Base-by-base conservation (phyloP, 2,797 vertebrate species). In the Poeciliopsis paucimaculata region DNA sequence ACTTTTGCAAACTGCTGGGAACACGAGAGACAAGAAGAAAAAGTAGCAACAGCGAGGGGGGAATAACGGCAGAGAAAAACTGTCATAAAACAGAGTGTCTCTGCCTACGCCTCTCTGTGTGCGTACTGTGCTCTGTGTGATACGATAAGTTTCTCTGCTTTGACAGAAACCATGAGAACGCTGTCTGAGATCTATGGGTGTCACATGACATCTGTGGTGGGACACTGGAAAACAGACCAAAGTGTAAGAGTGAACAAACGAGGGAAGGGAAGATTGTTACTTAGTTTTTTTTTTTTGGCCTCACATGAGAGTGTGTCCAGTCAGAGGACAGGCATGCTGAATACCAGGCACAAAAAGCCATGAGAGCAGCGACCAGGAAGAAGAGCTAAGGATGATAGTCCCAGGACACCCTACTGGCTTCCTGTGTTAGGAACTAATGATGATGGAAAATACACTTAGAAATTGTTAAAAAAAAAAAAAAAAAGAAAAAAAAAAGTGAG, bases 1-100 rank as follows among this genome's bases (percentile, higher is more conserved):
- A 91, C 89, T 90, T 96, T 96, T 94, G 96, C 93, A 96, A 92
- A 88, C 93, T 95, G 91, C 94, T 96, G 95, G 95, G 95, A 96
- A 96, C 86, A 43, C 87, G 84, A 83, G 71, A 82, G 81, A 81
- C 84, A 70, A 76, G 77, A 80, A 71, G 73, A 73, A 78, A 76
- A 85, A 77, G 62, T 36, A 74, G 64, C 75, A 75, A 77, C 3
- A 72, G 80, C 4, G 66, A 84, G 64, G 16, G 47, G 79, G 79
- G 79, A 51, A 79, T 28, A 4, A 15, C 55, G 34, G 74, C 53
- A 78, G 71, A 49, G 64, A 82, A 74, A 68, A 68, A 85, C 77
- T 57, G 75, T 82, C 71, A 85, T 68, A 75, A 82, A 88, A 85
- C 66, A 80, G 36, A 73, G 76, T 74, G 75, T 80, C 68, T 77